Evolutionary conservation across 2,888 invertebrate species (phyloP).

Genomic region (Thalpophila matura): DNA sequence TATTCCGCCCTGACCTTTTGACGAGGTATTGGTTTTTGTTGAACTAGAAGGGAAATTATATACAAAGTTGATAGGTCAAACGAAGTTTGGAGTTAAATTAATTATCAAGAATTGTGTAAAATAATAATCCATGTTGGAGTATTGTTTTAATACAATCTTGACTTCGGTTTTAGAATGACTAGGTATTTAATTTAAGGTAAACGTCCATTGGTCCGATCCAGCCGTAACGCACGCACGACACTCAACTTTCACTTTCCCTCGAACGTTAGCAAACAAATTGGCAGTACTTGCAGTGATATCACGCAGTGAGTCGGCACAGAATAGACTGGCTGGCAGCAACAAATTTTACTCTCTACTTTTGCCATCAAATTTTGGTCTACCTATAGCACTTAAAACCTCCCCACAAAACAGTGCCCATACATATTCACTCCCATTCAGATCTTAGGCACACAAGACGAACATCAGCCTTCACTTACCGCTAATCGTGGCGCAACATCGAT

Average conservation of each 20-base stretch:
- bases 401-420: slow-evolving; percentile 45
- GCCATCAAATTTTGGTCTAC: too few species aligned
- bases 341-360: too few species aligned
- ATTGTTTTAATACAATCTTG: background rate
- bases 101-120: background rate
- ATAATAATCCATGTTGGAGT: background rate
- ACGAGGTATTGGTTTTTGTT: slow-evolving; percentile 22
- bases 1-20: slow-evolving; percentile 43
- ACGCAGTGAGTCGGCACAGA: too few species aligned
- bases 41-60: slow-evolving; percentile 15
- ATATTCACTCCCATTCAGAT: slow-evolving; percentile 62
- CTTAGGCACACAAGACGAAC: slow-evolving; percentile 62
- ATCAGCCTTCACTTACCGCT: slow-evolving; percentile 61
- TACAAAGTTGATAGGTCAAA: background rate
- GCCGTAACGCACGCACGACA: too few species aligned
- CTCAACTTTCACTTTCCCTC: too few species aligned
- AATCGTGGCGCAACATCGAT: slow-evolving; percentile 63
- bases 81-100: background rate
- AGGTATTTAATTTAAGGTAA: too few species aligned
- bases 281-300: too few species aligned
- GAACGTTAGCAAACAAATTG: too few species aligned
- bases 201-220: too few species aligned
- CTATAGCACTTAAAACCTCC: slow-evolving; percentile 21
- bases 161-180: background rate
- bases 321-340: too few species aligned